These are phyloP conservation scores for Galerucella calmariensis DNA, from an alignment of 2,888 invertebrate genomes.

Conservation along the genomic window DNA sequence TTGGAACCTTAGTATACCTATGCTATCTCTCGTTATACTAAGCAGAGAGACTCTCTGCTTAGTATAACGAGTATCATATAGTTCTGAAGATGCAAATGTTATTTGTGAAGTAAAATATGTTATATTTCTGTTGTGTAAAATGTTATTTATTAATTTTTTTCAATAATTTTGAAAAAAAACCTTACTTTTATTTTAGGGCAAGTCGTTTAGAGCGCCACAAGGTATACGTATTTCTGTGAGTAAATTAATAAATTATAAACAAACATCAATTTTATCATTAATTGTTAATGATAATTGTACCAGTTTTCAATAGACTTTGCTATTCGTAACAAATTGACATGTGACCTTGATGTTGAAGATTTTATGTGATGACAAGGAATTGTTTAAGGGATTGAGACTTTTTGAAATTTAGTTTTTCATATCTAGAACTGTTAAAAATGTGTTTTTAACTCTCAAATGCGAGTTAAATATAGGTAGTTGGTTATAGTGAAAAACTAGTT, in stretches of 20 bases:
- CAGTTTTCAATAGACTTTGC: constrained; percentile 5
- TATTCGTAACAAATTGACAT: neutral
- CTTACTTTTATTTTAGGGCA: too few relatives aligned
- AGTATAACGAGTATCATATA: too few relatives aligned
- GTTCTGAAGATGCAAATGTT: too few relatives aligned
- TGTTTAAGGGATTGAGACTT: neutral
- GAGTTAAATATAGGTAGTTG: neutral
- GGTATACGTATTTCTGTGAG: too few relatives aligned
- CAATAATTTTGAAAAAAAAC: too few relatives aligned
- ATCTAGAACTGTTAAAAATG: neutral
- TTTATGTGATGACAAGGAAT: neutral
- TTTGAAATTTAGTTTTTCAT: neutral
- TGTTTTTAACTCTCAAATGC: neutral
- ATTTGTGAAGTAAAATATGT: too few relatives aligned
- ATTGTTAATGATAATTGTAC: constrained; percentile 7
- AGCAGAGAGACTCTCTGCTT: too few relatives aligned
- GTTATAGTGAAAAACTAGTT: constrained; percentile 8
- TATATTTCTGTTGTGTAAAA: too few relatives aligned
- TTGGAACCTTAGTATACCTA: too few relatives aligned
- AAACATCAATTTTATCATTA: neutral
- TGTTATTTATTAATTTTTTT: too few relatives aligned
- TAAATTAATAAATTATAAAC: neutral
- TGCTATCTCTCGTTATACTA: too few relatives aligned
- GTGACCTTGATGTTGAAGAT: neutral
- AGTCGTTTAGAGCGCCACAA: too few relatives aligned